phyloP scores from a whole-genome alignment of 2,113 vertebrate genomes.

The Bombycilla garrulus region DNA sequence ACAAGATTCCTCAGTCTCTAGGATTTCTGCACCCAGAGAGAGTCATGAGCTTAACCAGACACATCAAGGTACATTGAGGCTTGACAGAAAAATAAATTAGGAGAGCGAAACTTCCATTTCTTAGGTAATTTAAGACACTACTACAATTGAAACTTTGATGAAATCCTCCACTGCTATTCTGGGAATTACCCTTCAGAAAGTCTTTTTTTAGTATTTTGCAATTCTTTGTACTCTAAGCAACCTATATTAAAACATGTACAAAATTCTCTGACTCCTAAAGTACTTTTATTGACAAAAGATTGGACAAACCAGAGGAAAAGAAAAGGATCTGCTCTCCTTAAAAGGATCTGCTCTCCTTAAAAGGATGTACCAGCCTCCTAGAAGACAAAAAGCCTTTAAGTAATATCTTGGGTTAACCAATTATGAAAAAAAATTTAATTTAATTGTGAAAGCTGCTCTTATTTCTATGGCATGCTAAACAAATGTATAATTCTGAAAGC shows the following conservation, averaged over 20 bases:
- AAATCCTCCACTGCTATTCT: not conserved
- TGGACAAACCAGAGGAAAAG: not conserved
- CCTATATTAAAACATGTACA: fast-evolving
- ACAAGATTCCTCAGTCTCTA: not conserved
- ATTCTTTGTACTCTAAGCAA: not conserved
- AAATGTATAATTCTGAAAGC: not conserved
- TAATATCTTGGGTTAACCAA: not conserved
- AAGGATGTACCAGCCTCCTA: not conserved
- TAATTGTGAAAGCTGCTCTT: not conserved
- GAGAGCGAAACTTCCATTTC: not conserved
- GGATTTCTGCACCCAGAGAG: not conserved
- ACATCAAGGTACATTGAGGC: not conserved
- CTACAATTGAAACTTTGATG: not conserved
- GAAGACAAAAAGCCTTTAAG: not conserved
- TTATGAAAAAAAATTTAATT: not conserved
- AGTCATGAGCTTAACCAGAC: not conserved
- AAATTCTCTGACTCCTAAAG: not conserved
- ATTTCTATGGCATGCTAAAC: not conserved
- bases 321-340: not conserved
- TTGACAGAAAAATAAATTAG: not conserved
- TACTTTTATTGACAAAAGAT: not conserved
- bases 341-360: not conserved
- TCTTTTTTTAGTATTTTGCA: not conserved
- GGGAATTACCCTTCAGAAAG: not conserved
- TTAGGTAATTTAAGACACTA: not conserved